phyloP scores from a whole-genome alignment of 1,140 invertebrate genomes.

The Drosophila parabipectinata region DNA sequence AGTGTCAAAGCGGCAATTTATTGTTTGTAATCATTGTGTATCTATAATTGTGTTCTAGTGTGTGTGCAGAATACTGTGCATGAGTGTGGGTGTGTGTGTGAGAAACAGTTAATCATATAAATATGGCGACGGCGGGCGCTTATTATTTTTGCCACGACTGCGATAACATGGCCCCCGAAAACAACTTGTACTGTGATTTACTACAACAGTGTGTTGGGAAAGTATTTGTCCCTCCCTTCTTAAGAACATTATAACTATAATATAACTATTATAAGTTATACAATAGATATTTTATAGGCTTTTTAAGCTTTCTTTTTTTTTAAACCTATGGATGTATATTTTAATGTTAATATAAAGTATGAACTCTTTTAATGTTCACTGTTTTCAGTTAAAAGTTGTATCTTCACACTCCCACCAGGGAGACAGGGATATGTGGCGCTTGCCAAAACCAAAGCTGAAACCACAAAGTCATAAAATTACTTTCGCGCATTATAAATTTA shows the following conservation, averaged over 20 bases:
- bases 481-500: slow-evolving; percentile 84
- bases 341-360: background rate
- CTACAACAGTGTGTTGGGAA: slow-evolving; percentile 16
- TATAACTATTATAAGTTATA: too few species aligned
- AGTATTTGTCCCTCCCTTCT: background rate
- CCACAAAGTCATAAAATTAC: slow-evolving; percentile 84
- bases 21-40: slow-evolving; percentile 79
- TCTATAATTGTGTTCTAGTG: slow-evolving; percentile 59
- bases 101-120: slow-evolving; percentile 83
- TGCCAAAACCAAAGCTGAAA: slow-evolving; percentile 74
- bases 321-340: too few species aligned
- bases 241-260: background rate
- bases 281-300: background rate
- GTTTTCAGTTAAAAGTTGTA: slow-evolving; percentile 47
- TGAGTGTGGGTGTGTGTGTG: slow-evolving; percentile 29
- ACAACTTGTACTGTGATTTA: slow-evolving; percentile 70
- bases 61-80: slow-evolving; percentile 16
- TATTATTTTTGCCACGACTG: slow-evolving; percentile 77
- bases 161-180: slow-evolving; percentile 65
- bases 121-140: slow-evolving; percentile 75
- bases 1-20: slow-evolving; percentile 81
- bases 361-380: slow-evolving; percentile 3
- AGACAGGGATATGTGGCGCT: slow-evolving; percentile 34
- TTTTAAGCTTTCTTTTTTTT: too few species aligned
- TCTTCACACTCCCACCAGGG: slow-evolving; percentile 51